Base-by-base conservation (phyloP, 2,797 vertebrate genomes). In the Hoplostethus atlanticus region DNA sequence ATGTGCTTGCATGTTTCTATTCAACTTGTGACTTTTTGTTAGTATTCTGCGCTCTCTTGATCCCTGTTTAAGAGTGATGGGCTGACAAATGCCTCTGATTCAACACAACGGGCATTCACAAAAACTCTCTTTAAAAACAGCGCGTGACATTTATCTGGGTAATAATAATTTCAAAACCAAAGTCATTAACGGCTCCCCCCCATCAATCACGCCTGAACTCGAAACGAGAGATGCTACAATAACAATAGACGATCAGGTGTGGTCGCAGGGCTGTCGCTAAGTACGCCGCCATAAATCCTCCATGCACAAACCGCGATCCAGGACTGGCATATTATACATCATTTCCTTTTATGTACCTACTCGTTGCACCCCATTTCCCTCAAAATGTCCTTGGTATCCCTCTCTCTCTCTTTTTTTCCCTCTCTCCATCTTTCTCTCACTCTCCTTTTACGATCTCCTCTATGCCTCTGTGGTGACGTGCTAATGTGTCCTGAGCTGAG, bases 341-440 rank as follows among this genome's bases (percentile, higher is more conserved):
- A 90, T 91, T 91, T 90, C 86, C 88, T 88, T 93, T 92, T 83
- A 91, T 85, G 88, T 64, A 89, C 73, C 89, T 71, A 66, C 73
- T 88, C 78, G 84, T 73, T 87, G 73, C 85, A 86, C 85, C 66
- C 73, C 80, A 84, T 89, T 90, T 88, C 83, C 75, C 77, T 81
- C 79, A 72, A 72, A 80, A 77, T 76, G 84, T 87, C 88, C 84
- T 88, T 87, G 84, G 62, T 76, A 73, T 83, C 73, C 51, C 4
- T 30, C 30, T 80, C 51, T 53, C 52, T 73, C 71, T 68, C 13
- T 59, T 31, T 34, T 28, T 28, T 28, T 28, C n/a, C n/a, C 25
- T 28, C 71, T 71, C 62, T 36, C 76, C 72, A 64, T 68, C 38
- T 60, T 68, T 38, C 63, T 55, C 70, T 71, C n/a, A 0, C 53